Conservation (phyloP, 1,140 invertebrate species). For the Leptinotarsa lineolata region DNA sequence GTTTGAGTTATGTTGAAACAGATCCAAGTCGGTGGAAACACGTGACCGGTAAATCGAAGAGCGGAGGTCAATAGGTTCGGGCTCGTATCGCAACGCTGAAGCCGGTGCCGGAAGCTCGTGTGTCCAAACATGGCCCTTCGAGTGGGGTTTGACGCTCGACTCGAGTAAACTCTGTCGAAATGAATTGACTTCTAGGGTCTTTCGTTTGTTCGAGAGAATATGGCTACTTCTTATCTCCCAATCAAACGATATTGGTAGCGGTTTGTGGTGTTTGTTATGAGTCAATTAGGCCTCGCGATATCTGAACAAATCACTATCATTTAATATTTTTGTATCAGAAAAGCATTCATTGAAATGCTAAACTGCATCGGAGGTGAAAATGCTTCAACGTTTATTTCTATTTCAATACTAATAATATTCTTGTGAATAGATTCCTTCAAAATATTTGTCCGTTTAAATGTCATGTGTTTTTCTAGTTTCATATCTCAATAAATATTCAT, state of each 20-base stretch:
- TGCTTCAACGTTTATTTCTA: no score
- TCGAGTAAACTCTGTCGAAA: not conserved
- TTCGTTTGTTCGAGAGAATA: not conserved
- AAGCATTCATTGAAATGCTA: no score
- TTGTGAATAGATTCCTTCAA: no score
- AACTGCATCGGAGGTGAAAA: no score
- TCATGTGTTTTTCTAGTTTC: no score
- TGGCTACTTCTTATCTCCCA: not conserved
- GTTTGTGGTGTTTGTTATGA: not conserved
- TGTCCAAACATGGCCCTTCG: not conserved
- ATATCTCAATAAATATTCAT: no score
- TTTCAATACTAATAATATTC: no score
- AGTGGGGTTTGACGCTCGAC: not conserved
- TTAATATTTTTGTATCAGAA: no score
- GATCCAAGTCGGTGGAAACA: not conserved
- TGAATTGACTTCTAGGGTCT: not conserved
- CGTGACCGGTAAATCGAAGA: constrained; percentile 17
- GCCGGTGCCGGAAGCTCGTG: constrained; percentile 3
- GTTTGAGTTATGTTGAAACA: constrained; percentile 18
- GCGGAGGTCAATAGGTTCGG: not conserved
- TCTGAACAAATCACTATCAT: no score
- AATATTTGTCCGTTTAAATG: no score
- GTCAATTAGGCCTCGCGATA: no score
- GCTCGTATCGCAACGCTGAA: not conserved
- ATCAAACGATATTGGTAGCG: not conserved